A percentile compares a stretch with the other conserved stretches of the same genome.
Conservation (phyloP, 2,797 vertebrate genomes). For the Liparis tanakae region DNA sequence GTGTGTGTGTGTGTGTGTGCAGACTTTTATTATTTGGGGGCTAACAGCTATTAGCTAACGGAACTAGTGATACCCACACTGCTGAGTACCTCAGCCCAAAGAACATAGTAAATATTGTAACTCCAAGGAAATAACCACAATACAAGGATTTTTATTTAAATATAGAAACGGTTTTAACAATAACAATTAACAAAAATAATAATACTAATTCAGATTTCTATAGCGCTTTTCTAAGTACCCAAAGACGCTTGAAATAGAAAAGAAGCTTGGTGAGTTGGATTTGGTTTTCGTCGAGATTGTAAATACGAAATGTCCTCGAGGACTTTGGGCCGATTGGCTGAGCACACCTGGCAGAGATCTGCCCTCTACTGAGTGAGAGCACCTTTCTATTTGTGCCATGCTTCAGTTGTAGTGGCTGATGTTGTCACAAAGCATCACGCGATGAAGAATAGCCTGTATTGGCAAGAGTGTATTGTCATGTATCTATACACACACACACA, state of each 20-base stretch:
- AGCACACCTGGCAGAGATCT: not conserved
- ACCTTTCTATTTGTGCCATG: not conserved
- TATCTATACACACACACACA: not conserved
- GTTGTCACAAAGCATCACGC: not conserved
- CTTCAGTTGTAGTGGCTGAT: not conserved
- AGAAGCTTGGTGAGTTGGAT: not conserved
- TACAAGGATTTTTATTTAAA: too few relatives aligned
- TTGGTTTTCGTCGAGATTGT: not conserved
- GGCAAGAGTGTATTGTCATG: not conserved
- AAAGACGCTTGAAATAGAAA: too few relatives aligned
- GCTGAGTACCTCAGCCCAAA: not conserved
- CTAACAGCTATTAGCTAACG: not conserved
- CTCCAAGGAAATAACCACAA: too few relatives aligned
- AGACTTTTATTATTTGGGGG: too few relatives aligned
- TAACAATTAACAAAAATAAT: too few relatives aligned
- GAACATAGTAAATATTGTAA: too few relatives aligned
- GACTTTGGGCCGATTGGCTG: not conserved
- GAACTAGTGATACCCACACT: not conserved
- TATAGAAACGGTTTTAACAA: too few relatives aligned
- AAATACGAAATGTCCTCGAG: not conserved
- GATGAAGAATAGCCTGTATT: not conserved
- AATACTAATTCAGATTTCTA: too few relatives aligned
- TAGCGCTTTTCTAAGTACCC: too few relatives aligned
- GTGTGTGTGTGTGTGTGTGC: too few relatives aligned
- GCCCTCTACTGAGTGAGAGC: not conserved